Evolutionary conservation across 2,888 invertebrate species (phyloP).

Genomic region (Perizoma affinitatum): DNA sequence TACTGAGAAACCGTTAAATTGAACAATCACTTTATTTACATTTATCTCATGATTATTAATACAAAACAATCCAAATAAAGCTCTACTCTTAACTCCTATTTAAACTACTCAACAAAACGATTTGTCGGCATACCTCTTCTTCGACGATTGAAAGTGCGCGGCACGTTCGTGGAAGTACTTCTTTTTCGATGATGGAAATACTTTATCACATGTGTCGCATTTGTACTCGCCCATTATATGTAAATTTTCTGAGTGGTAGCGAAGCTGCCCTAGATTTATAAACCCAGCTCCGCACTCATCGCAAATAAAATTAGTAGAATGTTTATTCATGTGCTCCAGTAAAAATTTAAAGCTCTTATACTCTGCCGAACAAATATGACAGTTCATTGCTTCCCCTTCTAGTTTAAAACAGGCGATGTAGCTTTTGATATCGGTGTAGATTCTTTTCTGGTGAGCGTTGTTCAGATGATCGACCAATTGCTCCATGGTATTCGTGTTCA

Average conservation of each 20-base stretch:
- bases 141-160: slow-evolving; percentile 15
- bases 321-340: slow-evolving; percentile 67
- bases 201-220: slow-evolving; percentile 28
- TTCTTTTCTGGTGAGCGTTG: slow-evolving; percentile 42
- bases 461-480: slow-evolving; percentile 35
- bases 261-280: slow-evolving; percentile 41
- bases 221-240: slow-evolving; percentile 53
- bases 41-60: no score
- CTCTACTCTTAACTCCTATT: slow-evolving; percentile 7
- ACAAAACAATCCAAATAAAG: no score
- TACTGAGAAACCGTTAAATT: no score
- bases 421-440: slow-evolving; percentile 50
- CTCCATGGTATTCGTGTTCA: slow-evolving; percentile 38
- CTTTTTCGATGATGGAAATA: slow-evolving; percentile 27
- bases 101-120: slow-evolving; percentile 36
- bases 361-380: slow-evolving; percentile 53
- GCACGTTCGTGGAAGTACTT: slow-evolving; percentile 28
- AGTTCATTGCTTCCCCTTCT: slow-evolving; percentile 53
- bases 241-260: slow-evolving; percentile 48
- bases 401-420: slow-evolving; percentile 65
- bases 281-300: slow-evolving; percentile 50
- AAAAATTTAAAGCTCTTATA: slow-evolving; percentile 59
- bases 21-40: no score
- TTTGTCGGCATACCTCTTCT: slow-evolving; percentile 1
- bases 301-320: slow-evolving; percentile 62